Evolutionary conservation across 2,888 invertebrate species (phyloP), one percentile per base, ranked within the genome.

Genomic region (Lasius fuliginosus): DNA sequence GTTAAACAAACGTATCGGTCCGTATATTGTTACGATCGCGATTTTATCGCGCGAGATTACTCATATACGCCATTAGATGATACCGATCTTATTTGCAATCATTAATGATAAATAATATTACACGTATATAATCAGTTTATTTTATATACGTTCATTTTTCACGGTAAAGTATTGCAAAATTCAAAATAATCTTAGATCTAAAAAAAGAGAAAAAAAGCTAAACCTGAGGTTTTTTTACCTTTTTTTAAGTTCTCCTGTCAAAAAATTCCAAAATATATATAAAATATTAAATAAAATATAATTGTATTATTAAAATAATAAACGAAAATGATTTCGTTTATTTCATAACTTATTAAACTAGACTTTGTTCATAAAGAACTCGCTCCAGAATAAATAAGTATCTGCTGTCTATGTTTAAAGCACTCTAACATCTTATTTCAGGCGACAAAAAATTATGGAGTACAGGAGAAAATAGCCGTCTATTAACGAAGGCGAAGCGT

Each of bases 21-120:
- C 30, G 71, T 71, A 68, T 68, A 79, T 69, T 79, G 23, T 79
- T 58, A 46, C 71, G 42, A 79, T 60, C 42, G n/a, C 40, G 69
- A 77, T 77, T 53, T 77, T 77, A 77, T 77, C 77, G n/a, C 40
- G 5, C 9, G n/a, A 40, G 30, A 77, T 77, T 77, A 77, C 67
- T 77, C 40, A 30, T 27, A 68, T 56, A 56, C 12, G 27, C 77
- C n/a, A 77, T 77, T 77, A 77, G 30, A n/a, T 9, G 69, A 68
- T 68, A 77, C 9, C 12, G 27, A 77, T 77, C 77, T 77, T 40
- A 77, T 68, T 68, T 68, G 40, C 69, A 18, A 56, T n/a, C 11
- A n/a, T 74, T 42, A 76, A 46, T n/a, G 68, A 77, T 68, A 76
- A 36, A 49, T 49, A 12, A 53, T 65, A 9, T 40, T 65, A 6